Conservation (phyloP, 2,113 vertebrate species). For the Myiagra hebetior region DNA sequence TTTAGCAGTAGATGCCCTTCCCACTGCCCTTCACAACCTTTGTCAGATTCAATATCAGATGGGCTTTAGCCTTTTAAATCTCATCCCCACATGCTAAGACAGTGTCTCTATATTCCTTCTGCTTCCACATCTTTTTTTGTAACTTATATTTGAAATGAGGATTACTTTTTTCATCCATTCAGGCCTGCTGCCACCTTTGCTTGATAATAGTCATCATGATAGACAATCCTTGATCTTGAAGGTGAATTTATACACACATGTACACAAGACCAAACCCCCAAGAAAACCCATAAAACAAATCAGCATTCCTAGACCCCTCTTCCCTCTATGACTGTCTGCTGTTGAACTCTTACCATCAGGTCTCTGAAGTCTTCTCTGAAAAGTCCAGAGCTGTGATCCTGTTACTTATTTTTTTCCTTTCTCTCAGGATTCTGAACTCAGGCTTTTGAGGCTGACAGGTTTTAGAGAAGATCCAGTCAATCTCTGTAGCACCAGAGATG, state of each 20-base stretch:
- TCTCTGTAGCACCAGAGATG: background rate
- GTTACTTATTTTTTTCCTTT: background rate
- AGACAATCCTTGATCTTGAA: background rate
- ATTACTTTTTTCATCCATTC: background rate
- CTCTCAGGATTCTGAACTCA: background rate
- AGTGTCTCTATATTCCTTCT: background rate
- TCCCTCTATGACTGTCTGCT: background rate
- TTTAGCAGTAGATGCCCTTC: background rate
- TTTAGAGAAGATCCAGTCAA: background rate
- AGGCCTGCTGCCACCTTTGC: background rate
- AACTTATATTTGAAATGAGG: background rate
- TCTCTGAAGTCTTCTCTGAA: background rate
- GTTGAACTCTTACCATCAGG: background rate
- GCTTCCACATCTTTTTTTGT: background rate
- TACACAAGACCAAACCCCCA: accelerated
- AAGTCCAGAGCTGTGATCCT: background rate
- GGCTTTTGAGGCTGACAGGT: background rate
- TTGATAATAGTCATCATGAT: background rate
- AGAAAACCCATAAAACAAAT: background rate
- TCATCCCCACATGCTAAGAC: background rate
- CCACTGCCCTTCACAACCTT: background rate
- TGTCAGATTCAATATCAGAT: background rate
- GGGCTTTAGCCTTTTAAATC: background rate
- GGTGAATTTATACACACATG: background rate
- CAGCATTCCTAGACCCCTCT: background rate